Evolutionary conservation across 2,797 vertebrate species (phyloP), one percentile per base, ranked within the genome.

Genomic region (Phalloptychus januarius): DNA sequence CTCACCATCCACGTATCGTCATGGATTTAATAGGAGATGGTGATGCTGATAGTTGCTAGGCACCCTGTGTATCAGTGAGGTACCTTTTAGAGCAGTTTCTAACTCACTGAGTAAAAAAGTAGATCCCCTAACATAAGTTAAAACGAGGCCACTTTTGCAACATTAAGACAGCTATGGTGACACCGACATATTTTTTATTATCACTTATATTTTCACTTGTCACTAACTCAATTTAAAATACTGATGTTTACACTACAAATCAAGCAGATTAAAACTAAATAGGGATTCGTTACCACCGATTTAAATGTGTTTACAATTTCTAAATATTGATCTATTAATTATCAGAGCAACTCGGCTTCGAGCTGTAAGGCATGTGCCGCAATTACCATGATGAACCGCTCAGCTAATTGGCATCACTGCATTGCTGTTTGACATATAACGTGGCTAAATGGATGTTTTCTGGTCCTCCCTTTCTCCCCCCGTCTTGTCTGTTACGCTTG

Each of bases 21-120:
- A 90, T 89, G 91, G 88, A 90, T 89, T 94, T 93, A 93, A 92
- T 89, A 86, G 87, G 87, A 91, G 90, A 92, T 87, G 86, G 84
- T 90, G 90, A 92, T 93, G 89, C 87, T 90, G 93, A 92, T 93
- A 88, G 93, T 93, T 94, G 93, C 93, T 92, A 92, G 88, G 93
- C 89, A 90, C 83, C 83, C 84, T 92, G 86, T 88, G 90, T 89
- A 86, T 89, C 79, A 83, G 83, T 85, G 76, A 87, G 87, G 84
- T 81, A 85, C 85, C 88, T 89, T 85, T 89, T 91, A 88, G 80
- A 87, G 76, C 85, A 76, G 45, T 75, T 83, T 79, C 52, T 72
- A 76, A 79, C 70, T 61, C 72, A 77, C 75, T 76, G 42, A 79
- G 80, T 87, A 75, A 88, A 82, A 72, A 71, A 65, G 45, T 67